Percentiles rank a stretch among this genome's conserved stretches.
Evolutionary conservation across 2,113 vertebrate species (phyloP).

Genomic region (Oreocharis arfaki): DNA sequence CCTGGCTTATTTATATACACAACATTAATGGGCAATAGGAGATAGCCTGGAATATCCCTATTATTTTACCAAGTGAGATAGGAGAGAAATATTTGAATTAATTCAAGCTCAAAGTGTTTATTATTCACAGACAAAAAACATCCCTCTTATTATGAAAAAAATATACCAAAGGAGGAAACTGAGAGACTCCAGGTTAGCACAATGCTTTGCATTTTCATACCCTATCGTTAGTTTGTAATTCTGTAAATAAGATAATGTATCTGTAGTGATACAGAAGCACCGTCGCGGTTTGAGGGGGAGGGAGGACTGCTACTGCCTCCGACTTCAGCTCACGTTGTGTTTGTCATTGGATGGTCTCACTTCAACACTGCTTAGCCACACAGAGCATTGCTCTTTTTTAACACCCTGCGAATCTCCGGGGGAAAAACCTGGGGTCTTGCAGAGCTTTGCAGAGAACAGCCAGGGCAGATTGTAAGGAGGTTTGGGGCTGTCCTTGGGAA

Average conservation of each 20-base stretch:
- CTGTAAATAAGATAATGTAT: constrained; percentile 26
- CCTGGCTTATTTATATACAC: constrained; percentile 79
- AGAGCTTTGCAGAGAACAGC: constrained; percentile 1
- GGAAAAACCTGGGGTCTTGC: constrained; percentile 48
- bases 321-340: background rate
- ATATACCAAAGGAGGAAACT: constrained; percentile 44
- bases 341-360: background rate
- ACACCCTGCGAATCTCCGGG: background rate
- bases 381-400: background rate
- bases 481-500: constrained; percentile 32
- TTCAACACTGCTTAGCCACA: constrained; percentile 3
- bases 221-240: background rate
- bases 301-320: background rate
- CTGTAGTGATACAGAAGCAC: background rate
- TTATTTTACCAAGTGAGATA: constrained; percentile 60
- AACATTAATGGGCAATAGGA: constrained; percentile 65
- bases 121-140: constrained; percentile 49
- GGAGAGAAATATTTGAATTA: constrained; percentile 56
- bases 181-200: constrained; percentile 17
- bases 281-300: background rate
- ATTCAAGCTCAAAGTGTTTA: constrained; percentile 54
- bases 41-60: constrained; percentile 59
- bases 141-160: constrained; percentile 39
- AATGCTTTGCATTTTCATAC: constrained; percentile 19
- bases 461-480: background rate